Conservation (phyloP, 1,140 invertebrate species). For the Campoletis sonorensis region DNA sequence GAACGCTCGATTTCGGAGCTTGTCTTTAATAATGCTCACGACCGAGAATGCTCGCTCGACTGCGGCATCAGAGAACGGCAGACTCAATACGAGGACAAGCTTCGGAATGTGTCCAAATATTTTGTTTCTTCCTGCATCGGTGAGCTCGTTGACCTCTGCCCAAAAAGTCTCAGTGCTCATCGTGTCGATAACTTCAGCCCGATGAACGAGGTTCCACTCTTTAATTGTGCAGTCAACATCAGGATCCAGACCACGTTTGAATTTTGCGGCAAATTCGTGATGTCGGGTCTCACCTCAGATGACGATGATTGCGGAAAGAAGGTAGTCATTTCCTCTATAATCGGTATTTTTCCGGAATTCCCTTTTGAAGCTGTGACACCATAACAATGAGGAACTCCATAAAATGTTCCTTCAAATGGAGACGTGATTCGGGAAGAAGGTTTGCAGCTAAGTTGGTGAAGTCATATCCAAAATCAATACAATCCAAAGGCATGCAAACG, state of each 20-base stretch:
- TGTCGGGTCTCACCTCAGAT: constrained; percentile 47
- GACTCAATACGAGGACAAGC: constrained; percentile 47
- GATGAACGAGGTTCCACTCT: constrained; percentile 50
- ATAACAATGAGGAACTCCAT: too few species aligned
- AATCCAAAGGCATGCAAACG: too few species aligned
- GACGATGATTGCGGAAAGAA: constrained; percentile 51
- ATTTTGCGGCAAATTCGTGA: constrained; percentile 40
- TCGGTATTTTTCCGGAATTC: constrained; percentile 34
- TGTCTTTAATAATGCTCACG: constrained; percentile 49
- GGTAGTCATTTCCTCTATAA: constrained; percentile 41
- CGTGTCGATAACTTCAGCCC: constrained; percentile 12
- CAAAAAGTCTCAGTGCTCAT: constrained; percentile 48
- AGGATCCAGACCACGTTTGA: constrained; percentile 36
- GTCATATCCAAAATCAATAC: too few species aligned
- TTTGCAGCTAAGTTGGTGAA: too few species aligned
- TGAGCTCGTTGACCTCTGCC: constrained; percentile 37
- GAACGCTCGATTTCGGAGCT: constrained; percentile 45
- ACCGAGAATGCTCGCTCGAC: constrained; percentile 50
- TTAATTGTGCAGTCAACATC: constrained; percentile 52
- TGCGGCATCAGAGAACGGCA: constrained; percentile 52
- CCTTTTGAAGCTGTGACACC: neutral
- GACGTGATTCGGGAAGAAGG: too few species aligned
- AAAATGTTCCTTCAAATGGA: too few species aligned
- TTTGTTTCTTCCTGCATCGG: constrained; percentile 44
- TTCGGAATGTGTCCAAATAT: constrained; percentile 46